Base-by-base conservation (phyloP, 2,888 invertebrate species). In the Saturnia japonica region DNA sequence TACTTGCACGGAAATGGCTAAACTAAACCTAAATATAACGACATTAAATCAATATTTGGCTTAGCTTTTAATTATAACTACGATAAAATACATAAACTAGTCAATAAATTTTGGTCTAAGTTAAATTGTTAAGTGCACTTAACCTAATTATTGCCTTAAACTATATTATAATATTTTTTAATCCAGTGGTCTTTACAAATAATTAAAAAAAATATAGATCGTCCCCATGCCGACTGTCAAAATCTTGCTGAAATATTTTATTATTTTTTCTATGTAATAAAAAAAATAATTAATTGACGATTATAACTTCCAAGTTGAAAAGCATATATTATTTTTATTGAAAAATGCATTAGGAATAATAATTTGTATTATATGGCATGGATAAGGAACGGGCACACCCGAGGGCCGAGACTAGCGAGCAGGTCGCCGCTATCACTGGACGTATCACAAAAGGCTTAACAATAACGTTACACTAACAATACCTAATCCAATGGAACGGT, bases 11-110 rank as follows among this genome's bases (percentile, higher is more conserved):
- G 90, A 89, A 87, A 89, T 86, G 82, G 82, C 88, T 86, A 83
- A 81, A 82, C 86, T 89, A 90, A 88, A 85, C 84, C 87, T 90
- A 91, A 79, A 80, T 28, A 78, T 89, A 90, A 90, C 87, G 85
- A 89, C 85, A 89, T 91, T 88, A 91, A 93, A 91, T 91, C 93
- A 93, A 94, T 94, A 92, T 94, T 94, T 94, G 94, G 94, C 94
- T 93, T 94, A 94, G 88, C 91, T 90, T 92, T 88, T 92, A 93
- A 93, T 91, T 94, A 60, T 28, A 93, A 83, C 93, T 94, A 94
- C 83, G 79, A 91, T 91, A 93, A 94, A 94, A 93, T 93, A 93
- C 87, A 87, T 91, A 91, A 89, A 89, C 86, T 93, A 60, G 57
- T 25, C 28, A 90, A 93, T 92, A 93, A 64, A 64, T 91, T 94